Base-by-base conservation (phyloP, 2,888 invertebrate species). In the Stenodema calcarata region DNA sequence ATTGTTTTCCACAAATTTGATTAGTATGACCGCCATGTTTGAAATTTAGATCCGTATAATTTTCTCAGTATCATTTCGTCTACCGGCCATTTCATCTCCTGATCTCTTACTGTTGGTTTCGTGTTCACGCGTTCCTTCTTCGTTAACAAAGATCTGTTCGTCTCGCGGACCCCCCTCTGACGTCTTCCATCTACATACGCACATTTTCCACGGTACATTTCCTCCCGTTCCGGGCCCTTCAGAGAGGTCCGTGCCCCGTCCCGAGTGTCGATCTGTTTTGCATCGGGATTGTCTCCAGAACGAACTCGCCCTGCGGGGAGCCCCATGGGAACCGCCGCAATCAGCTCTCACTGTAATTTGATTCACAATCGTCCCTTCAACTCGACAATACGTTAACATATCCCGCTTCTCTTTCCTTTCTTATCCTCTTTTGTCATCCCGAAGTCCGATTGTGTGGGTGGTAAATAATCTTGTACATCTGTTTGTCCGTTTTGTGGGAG, bases 261-360 rank as follows among this genome's bases (percentile, higher is more conserved):
- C 35, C 23, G 62, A 62, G 62, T 62, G 62, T 62, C 62, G 62
- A 62, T 62, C 62, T 62, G 62, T 62, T 62, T 62, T 62, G 62
- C 62, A 62, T 62, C 62, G 62, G 62, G 62, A 62, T 18, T 62
- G 23, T 62, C 62, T 23, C 18, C 23, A 62, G 23, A 18, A 23
- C 18, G 23, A 18, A 11, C 62, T 23, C 18, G 23, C 62, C 23
- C 18, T 4, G 23, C 23, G 62, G 62, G 62, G 23, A 11, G 23
- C 62, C 54, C 44, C 78, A 42, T 78, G 78, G 78, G 78, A 78
- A 78, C 78, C 23, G 44, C 42, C 27, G 78, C 78, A 78, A 78
- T 78, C 78, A 78, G 44, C 41, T 78, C 78, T 27, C 78, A 14
- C 78, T 42, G 78, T 78, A 78, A 78, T 78, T 78, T 78, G 78